Evolutionary conservation across 2,888 invertebrate species (phyloP).

Genomic region (Ectropis crepuscularia): DNA sequence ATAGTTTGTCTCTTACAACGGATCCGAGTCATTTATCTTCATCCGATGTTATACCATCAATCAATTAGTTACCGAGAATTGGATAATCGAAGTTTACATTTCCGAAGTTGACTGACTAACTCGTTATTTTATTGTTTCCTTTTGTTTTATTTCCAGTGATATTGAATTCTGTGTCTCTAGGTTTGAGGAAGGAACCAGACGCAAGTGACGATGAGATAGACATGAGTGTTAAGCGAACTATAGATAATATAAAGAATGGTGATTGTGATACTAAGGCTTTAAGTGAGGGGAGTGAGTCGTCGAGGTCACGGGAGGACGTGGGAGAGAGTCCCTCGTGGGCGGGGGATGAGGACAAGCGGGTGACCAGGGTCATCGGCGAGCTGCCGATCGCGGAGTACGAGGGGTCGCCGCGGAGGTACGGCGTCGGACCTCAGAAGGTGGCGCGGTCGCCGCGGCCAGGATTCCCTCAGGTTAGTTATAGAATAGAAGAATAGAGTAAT

Average conservation of each 20-base stretch:
- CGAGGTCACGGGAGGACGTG: slow-evolving; percentile 64
- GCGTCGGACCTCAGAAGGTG: slow-evolving; percentile 89
- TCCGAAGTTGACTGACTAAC: slow-evolving; percentile 14
- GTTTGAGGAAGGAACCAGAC: slow-evolving; percentile 82
- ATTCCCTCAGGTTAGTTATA: slow-evolving; percentile 89
- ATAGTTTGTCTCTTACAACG: neutral
- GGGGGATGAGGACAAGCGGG: slow-evolving; percentile 75
- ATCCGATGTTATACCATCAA: neutral
- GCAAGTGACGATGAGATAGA: slow-evolving; percentile 82
- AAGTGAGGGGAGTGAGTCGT: slow-evolving; percentile 75
- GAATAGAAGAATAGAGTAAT: too few relatives aligned
- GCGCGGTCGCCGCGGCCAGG: slow-evolving; percentile 93
- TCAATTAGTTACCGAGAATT: slow-evolving; percentile 22
- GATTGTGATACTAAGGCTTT: slow-evolving; percentile 77
- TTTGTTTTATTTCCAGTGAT: slow-evolving; percentile 72
- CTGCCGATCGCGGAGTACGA: slow-evolving; percentile 97
- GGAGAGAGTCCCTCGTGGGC: slow-evolving; percentile 71
- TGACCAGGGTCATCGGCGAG: slow-evolving; percentile 90
- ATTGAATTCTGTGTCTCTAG: slow-evolving; percentile 83
- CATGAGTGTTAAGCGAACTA: slow-evolving; percentile 79
- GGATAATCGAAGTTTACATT: slow-evolving; percentile 42
- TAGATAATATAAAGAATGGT: slow-evolving; percentile 82
- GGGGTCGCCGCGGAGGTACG: slow-evolving; percentile 95
- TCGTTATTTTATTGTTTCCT: slow-evolving; percentile 29
- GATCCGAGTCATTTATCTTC: neutral